These are phyloP conservation scores for Apoda limacodes DNA, from an alignment of 2,888 invertebrate species.

Conservation along the genomic window DNA sequence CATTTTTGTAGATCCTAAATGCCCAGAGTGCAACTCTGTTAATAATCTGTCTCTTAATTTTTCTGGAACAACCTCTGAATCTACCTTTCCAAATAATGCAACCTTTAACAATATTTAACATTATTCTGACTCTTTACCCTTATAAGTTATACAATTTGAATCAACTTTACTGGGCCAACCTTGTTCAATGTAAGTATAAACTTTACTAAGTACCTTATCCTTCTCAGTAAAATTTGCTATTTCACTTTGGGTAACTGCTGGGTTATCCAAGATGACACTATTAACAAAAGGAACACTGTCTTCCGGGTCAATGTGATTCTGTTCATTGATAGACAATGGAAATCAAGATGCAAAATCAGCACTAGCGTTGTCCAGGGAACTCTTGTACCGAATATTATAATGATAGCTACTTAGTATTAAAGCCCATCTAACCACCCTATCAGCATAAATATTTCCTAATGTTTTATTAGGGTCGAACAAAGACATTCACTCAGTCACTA, in stretches of 20 bases:
- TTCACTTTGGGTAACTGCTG: constrained; percentile 1
- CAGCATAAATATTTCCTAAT: constrained; percentile 5
- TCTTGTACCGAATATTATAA: not conserved
- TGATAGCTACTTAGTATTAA: not conserved
- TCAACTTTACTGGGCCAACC: constrained; percentile 4
- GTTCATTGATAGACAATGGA: not conserved
- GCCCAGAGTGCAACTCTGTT: constrained; percentile 1
- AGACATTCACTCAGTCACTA: constrained; percentile 1
- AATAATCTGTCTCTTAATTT: constrained; percentile 3
- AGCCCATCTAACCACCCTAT: not conserved
- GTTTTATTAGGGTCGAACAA: constrained; percentile 8
- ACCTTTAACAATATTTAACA: constrained; percentile 2
- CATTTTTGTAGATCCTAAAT: not conserved
- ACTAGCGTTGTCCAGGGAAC: not conserved
- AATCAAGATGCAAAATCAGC: not conserved
- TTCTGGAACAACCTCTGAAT: constrained; percentile 5
- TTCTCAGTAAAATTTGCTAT: constrained; percentile 3
- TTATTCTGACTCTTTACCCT: constrained; percentile 2
- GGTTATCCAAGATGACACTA: constrained; percentile 1
- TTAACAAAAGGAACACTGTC: not conserved
- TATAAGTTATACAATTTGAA: not conserved
- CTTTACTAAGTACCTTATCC: constrained; percentile 1
- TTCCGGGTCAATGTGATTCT: not conserved
- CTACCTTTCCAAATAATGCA: constrained; percentile 5
- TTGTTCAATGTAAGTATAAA: constrained; percentile 3